Evolutionary conservation across 2,888 invertebrate genomes (phyloP), one percentile per base, ranked within the genome.

Genomic region (Chelonus formosanus): DNA sequence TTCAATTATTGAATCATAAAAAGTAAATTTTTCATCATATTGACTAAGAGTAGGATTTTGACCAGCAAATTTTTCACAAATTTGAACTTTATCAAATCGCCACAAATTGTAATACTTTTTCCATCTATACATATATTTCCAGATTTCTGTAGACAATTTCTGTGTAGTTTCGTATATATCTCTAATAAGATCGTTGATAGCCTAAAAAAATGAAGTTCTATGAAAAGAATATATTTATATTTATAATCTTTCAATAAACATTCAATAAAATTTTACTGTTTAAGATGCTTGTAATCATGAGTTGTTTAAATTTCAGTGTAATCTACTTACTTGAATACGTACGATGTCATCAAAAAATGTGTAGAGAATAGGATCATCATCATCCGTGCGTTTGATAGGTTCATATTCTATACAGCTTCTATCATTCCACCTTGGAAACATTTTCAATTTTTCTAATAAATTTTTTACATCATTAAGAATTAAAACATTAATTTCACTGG

Each of bases 391-490:
- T 71, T 85, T 86, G 70, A 90, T 88, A 0, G 91, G 89, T 1
- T 89, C 87, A 68, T 93, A 92, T 47, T 90, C 88, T 0, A 93
- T 78, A 76, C 96, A 96, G 0, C 92, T 92, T 7, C 90, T 90
- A 74, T 90, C 87, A 92, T 94, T 92, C 96, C 96, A 97, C 5
- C 96, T 90, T 0, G 92, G 89, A 78, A 96, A 93, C 0, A 87
- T 83, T 74, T 91, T 92, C 4, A 94, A 81, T 90, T 92, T 89
- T 70, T 91, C 91, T 2, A 95, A 84, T 76, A 93, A 91, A 80
- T 95, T 92, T 75, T 91, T 90, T 10, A 92, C 87, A 73, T 90
- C 90, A 73, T 90, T 89, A 8, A 93, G 85, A 10, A 95, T 88
- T 36, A 92, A 90, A 70, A 91, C 92, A 80, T 92, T 92, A 44